phyloP scores from a whole-genome alignment of 2,113 vertebrate genomes.

The Macroglossus sobrinus region DNA sequence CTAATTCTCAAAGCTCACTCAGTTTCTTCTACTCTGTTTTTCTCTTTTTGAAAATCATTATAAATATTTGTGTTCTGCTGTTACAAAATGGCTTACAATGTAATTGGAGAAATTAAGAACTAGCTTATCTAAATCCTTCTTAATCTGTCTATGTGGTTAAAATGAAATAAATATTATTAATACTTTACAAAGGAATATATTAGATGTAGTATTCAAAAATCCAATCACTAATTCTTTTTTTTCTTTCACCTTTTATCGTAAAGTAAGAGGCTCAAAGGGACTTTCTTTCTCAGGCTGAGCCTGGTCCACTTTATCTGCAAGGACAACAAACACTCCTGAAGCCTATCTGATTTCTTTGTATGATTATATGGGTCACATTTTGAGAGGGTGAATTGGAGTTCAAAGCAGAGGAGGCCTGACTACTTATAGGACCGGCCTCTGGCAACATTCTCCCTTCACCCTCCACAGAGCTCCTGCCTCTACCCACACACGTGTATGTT shows the following conservation, averaged over 20 bases:
- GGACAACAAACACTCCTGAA: neutral
- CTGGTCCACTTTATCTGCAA: neutral
- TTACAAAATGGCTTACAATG: neutral
- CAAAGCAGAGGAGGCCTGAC: neutral
- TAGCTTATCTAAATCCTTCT: neutral
- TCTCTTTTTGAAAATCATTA: neutral
- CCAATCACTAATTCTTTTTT: neutral
- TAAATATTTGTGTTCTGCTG: neutral
- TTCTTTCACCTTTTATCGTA: neutral
- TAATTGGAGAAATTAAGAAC: neutral
- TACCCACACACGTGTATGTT: neutral
- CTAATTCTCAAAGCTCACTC: neutral
- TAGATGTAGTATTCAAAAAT: neutral
- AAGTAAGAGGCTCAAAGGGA: neutral
- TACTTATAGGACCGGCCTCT: neutral
- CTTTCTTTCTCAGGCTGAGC: neutral
- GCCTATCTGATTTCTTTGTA: neutral
- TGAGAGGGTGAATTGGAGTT: neutral
- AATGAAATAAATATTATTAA: neutral
- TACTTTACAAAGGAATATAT: neutral
- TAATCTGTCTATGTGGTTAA: neutral
- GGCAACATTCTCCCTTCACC: neutral
- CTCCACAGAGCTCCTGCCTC: neutral
- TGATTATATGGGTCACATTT: neutral
- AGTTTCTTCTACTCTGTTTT: neutral